Conservation (phyloP, 2,797 vertebrate species). For the Clarias fuscus region DNA sequence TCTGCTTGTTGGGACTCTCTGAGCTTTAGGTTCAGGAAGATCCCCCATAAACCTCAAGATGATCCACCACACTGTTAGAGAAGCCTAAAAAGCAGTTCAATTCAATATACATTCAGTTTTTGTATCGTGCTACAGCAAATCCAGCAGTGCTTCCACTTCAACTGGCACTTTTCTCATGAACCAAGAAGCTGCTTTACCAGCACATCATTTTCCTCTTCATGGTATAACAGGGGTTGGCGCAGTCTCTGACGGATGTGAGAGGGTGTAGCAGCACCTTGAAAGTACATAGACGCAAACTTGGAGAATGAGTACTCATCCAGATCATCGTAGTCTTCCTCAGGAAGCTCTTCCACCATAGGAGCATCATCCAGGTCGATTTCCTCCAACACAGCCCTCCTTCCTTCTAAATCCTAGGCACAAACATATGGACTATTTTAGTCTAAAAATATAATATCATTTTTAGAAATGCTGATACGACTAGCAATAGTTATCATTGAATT, state of each 20-base stretch:
- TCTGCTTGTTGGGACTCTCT: constrained; percentile 61
- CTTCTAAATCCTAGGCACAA: constrained; percentile 78
- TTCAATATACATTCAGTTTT: background rate
- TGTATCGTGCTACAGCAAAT: background rate
- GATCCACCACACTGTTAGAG: constrained; percentile 86
- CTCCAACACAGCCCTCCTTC: constrained; percentile 66
- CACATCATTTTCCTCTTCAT: constrained; percentile 84
- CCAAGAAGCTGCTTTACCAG: constrained; percentile 71
- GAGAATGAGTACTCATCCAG: constrained; percentile 87
- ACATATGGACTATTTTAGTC: background rate
- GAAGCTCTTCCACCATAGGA: constrained; percentile 71
- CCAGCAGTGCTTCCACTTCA: background rate
- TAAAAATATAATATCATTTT: background rate
- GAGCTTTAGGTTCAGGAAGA: constrained; percentile 83
- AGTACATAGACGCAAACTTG: constrained; percentile 92
- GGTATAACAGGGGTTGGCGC: constrained; percentile 86
- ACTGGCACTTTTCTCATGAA: background rate
- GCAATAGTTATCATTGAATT: background rate
- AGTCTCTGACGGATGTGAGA: constrained; percentile 80
- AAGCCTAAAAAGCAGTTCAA: constrained; percentile 73
- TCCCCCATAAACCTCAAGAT: constrained; percentile 98
- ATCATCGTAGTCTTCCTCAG: constrained; percentile 76
- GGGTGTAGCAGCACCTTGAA: constrained; percentile 86
- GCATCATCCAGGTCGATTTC: constrained; percentile 86
- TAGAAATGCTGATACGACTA: background rate